Evolutionary conservation across 2,113 vertebrate species (phyloP), one percentile per base, ranked within the genome.

Genomic region (Tympanuchus pallidicinctus): DNA sequence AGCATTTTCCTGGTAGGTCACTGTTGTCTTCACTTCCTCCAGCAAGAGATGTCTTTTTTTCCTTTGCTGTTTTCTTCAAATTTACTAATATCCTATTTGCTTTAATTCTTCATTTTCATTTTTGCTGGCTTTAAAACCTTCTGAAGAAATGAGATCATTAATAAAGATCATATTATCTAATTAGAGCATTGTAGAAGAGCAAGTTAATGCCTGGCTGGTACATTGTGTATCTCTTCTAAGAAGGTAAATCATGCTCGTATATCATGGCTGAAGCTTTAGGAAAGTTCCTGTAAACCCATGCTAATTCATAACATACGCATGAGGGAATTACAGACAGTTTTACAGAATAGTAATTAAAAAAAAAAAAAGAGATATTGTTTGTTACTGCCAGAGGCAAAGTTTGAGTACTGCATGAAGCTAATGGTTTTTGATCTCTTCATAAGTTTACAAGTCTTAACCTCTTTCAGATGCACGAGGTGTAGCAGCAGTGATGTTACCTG

Each of bases 371-470:
- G 4, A 71, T 38, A 30, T 72, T 86, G 96, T 96, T 96, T 32
- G 4, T 93, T 50, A 64, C 64, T 81, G 94, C 96, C 89, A 63
- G 73, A 96, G 93, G 95, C 76, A 66, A 94, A 89, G 50, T 60
- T 90, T 64, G 78, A 76, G 60, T 63, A n/a, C 11, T 38, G 17
- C 11, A 1, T 69, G 47, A 67, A 84, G 67, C 77, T 84, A 59
- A 72, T 95, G 81, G 65, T 65, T 96, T 94, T 94, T 50, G 45
- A 27, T 76, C 77, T 76, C 56, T 57, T 92, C 34, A 0, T 38
- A 16, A 54, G 70, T 87, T 89, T 73, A 34, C 30, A 12, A 32
- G 10, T 24, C 42, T 60, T 83, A 75, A 78, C 32, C 43, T 90
- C 63, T 81, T 89, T 70, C 73, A 86, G 43, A 81, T 3, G 1